Evolutionary conservation across 2,888 invertebrate genomes (phyloP), one percentile per base, ranked within the genome.

Genomic region (Xestia ashworthii): DNA sequence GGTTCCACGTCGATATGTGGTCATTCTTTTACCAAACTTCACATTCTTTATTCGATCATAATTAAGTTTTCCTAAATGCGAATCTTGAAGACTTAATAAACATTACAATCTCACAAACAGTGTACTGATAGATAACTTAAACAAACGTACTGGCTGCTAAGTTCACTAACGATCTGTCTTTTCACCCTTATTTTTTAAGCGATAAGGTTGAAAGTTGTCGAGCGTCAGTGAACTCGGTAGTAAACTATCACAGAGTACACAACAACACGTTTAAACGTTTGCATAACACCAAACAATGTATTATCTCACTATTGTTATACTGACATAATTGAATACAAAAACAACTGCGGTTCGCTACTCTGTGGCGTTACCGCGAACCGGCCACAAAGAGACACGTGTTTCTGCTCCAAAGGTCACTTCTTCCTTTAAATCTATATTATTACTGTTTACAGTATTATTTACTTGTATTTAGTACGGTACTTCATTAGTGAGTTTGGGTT

Each of bases 281-380:
- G 46, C 55, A 65, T 80, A 55, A 76, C 41, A 64, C 46, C 41
- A 74, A 73, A 87, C 80, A 87, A 83, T 74, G 62, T 64, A 64
- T 80, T 82, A 85, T 76, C 88, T 78, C 71, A 78, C 32, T 71
- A 14, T 78, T 81, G 76, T 76, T 58, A 81, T 68, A 81, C 76
- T 85, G 85, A 73, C 74, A 78, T 85, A 66, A 81, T 84, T 78
- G 41, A 25, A 50, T 72, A 71, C 74, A 68, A 76, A 76, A 84
- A 55, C 50, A 78, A 74, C 22, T 22, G 70, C 41, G 32, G 5
- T 64, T 25, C 0, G 38, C 62, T 78, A 86, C 25, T 62, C 86
- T 86, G 70, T 83, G 83, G 53, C 70, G 9, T 53, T 83, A 68
- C 74, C 38, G 41, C 65, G 73, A 73, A 75, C n/a, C 16, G 70